Evolutionary conservation across 2,113 vertebrate genomes (phyloP).

Genomic region (Canis aureus): DNA sequence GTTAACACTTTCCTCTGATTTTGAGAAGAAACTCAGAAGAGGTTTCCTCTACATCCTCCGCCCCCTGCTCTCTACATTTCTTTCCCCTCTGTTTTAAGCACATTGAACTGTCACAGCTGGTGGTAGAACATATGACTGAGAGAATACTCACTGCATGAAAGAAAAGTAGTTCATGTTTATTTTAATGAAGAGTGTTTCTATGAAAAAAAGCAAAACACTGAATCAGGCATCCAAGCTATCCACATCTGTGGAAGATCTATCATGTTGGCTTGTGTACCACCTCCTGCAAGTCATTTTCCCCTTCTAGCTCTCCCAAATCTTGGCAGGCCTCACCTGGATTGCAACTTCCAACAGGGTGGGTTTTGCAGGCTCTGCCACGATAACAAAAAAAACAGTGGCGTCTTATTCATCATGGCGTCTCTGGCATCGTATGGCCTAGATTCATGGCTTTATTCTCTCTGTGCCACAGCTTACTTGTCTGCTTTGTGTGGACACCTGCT

Average conservation of each 20-base stretch:
- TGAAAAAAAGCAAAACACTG: neutral
- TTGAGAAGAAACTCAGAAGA: constrained; percentile 11
- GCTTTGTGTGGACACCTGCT: neutral
- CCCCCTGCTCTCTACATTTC: no score
- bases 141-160: neutral
- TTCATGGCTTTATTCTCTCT: neutral
- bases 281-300: neutral
- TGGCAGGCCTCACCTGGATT: neutral
- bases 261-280: fast-evolving
- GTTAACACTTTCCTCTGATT: constrained; percentile 1
- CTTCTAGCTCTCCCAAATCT: no score
- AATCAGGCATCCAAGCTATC: neutral
- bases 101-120: neutral
- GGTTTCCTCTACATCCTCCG: neutral
- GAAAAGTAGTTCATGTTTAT: neutral
- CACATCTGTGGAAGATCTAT: neutral
- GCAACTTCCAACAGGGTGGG: neutral
- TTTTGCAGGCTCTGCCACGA: no score
- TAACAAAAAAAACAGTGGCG: neutral
- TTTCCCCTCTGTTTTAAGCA: neutral
- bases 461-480: neutral
- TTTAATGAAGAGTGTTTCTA: neutral
- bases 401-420: no score
- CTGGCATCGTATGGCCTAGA: fast-evolving
- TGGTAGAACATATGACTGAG: neutral